Evolutionary conservation across 1,140 invertebrate genomes (phyloP).

Genomic region (silkworm (Bombyx mori)): ASM3026992v2 NC_085110.1:3861001-3861500

Average conservation of each 20-base stretch:
- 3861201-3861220: constrained; percentile 67
- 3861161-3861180: constrained; percentile 50
- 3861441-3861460: not conserved
- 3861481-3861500: constrained; percentile 27
- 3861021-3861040: constrained; percentile 30
- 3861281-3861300: constrained; percentile 56
- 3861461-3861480: constrained; percentile 23
- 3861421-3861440: not conserved
- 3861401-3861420: not conserved
- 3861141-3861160: constrained; percentile 31
- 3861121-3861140: constrained; percentile 40
- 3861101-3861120: constrained; percentile 23
- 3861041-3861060: constrained; percentile 22
- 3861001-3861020: constrained; percentile 27
- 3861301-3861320: constrained; percentile 53
- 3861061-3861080: constrained; percentile 34
- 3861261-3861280: constrained; percentile 68
- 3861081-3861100: constrained; percentile 42
- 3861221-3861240: constrained; percentile 64
- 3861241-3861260: constrained; percentile 59
- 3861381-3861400: constrained; percentile 1
- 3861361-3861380: constrained; percentile 2
- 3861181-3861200: constrained; percentile 47
- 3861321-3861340: constrained; percentile 59
- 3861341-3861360: constrained; percentile 27